phyloP scores from a whole-genome alignment of 2,113 vertebrate species.

The Xenus cinereus region DNA sequence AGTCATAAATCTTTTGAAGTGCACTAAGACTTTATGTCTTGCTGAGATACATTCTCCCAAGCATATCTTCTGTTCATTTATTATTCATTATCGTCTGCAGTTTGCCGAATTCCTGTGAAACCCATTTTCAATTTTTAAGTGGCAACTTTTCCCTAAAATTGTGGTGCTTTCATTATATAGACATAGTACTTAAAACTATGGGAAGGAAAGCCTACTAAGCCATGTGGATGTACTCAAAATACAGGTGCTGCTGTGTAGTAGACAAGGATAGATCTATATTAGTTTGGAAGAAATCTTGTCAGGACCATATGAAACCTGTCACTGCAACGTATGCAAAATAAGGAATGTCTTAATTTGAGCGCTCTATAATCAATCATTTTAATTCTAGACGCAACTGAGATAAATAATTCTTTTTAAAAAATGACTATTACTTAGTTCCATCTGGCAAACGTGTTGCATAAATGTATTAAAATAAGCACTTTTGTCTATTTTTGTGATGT shows the following conservation, averaged over 20 bases:
- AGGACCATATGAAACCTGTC: neutral
- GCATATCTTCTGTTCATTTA: slow-evolving; percentile 33
- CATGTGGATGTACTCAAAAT: neutral
- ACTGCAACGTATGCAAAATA: neutral
- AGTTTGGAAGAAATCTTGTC: neutral
- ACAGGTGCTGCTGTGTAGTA: neutral
- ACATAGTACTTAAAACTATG: neutral
- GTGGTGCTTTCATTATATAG: neutral
- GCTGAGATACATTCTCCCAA: slow-evolving; percentile 34
- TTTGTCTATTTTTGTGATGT: neutral
- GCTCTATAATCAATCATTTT: neutral
- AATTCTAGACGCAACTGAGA: neutral
- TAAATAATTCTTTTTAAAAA: neutral
- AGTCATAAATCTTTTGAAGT: slow-evolving; percentile 48
- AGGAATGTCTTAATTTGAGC: neutral
- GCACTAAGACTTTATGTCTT: slow-evolving; percentile 26
- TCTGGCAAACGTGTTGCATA: neutral
- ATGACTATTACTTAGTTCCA: neutral
- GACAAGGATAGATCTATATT: neutral
- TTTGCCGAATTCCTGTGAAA: slow-evolving; percentile 54
- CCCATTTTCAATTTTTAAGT: slow-evolving; percentile 18
- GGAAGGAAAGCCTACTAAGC: neutral
- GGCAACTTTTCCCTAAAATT: neutral
- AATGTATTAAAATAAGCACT: neutral
- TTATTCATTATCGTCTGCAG: slow-evolving; percentile 62